Evolutionary conservation across 2,113 vertebrate genomes (phyloP).

Genomic region (Ia io): DNA sequence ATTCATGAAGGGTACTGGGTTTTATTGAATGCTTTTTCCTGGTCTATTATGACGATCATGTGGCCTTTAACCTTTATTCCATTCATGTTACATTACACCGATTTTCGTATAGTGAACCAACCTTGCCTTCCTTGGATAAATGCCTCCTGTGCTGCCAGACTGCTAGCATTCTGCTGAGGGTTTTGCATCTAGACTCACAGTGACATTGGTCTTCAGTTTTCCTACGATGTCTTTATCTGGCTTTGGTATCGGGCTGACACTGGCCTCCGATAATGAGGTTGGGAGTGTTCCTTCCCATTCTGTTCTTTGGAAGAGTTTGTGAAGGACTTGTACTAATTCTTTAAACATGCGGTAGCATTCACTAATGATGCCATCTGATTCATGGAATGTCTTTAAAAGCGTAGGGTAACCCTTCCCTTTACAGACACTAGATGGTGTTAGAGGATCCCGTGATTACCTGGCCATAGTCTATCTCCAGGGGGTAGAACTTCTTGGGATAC

Average conservation of each 20-base stretch:
- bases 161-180: background rate
- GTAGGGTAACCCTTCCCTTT: background rate
- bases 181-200: background rate
- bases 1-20: background rate
- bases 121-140: background rate
- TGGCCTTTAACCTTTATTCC: background rate
- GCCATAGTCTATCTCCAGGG: slow-evolving; percentile 97
- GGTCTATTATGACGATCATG: background rate
- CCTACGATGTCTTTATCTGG: background rate
- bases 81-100: background rate
- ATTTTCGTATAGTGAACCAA: background rate
- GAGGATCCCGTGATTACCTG: slow-evolving; percentile 85
- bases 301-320: background rate
- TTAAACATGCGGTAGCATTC: background rate
- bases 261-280: background rate
- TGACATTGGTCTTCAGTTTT: background rate
- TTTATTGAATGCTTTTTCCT: background rate
- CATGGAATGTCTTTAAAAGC: background rate
- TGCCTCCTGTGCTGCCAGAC: background rate
- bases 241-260: background rate
- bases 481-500: slow-evolving; percentile 98
- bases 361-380: background rate
- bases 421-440: background rate
- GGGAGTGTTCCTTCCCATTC: background rate
- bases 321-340: background rate